Evolutionary conservation across 2,113 vertebrate species (phyloP).

Genomic region (Cephalopholis sonnerati): DNA sequence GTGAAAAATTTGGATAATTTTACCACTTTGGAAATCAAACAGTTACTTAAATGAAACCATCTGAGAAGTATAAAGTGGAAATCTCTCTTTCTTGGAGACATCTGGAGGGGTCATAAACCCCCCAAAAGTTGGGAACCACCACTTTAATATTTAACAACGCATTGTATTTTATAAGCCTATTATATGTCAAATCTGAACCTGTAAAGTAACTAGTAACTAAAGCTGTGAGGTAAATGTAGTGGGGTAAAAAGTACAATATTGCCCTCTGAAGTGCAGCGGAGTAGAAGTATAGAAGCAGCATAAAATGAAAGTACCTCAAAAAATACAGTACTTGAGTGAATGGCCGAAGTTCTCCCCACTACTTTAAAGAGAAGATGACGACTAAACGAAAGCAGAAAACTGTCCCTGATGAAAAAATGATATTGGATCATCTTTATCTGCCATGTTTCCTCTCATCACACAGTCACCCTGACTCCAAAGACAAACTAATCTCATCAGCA

Average conservation of each 20-base stretch:
- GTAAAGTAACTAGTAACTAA: neutral
- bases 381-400: neutral
- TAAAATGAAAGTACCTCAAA: neutral
- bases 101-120: slow-evolving; percentile 19
- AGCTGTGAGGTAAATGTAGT: too few relatives aligned
- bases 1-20: neutral
- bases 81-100: slow-evolving; percentile 7
- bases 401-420: neutral
- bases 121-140: neutral
- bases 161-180: neutral
- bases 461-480: neutral
- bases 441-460: slow-evolving; percentile 7
- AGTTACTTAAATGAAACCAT: slow-evolving; percentile 31
- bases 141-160: neutral
- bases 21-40: slow-evolving; percentile 1
- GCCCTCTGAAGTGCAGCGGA: neutral
- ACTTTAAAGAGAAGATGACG: neutral
- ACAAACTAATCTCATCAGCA: slow-evolving; percentile 18
- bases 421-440: neutral
- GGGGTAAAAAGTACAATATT: neutral
- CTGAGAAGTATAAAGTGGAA: slow-evolving; percentile 6
- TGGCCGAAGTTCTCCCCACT: neutral
- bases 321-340: neutral
- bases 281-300: neutral
- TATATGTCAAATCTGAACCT: neutral